Conservation (phyloP, 2,888 invertebrate genomes). For the Drosophila seclusa region DNA sequence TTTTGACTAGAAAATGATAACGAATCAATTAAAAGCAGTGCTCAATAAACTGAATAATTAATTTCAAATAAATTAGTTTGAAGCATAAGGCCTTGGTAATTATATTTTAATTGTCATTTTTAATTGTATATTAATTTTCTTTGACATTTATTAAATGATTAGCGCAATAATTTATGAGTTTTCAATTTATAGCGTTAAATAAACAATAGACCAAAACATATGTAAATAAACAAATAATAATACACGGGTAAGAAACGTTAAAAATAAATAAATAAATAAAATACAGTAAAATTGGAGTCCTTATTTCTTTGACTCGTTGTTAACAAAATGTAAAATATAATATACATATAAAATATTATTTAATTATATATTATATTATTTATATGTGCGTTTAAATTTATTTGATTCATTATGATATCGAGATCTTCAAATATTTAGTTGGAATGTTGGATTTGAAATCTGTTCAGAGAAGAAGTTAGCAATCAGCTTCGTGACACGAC, state of each 20-base stretch:
- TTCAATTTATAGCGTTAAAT: background rate
- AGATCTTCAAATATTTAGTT: no score
- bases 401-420: background rate
- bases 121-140: background rate
- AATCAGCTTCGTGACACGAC: slow-evolving; percentile 29
- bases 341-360: no score
- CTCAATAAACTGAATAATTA: background rate
- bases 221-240: background rate
- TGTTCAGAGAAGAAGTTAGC: background rate
- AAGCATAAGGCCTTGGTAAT: background rate
- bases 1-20: background rate
- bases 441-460: background rate
- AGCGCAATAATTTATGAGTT: background rate
- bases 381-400: background rate
- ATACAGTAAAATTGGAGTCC: background rate
- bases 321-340: no score
- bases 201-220: background rate
- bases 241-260: background rate
- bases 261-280: background rate
- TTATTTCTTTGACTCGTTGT: background rate
- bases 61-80: background rate
- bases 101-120: background rate
- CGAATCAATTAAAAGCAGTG: background rate
- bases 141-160: background rate
- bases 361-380: no score